phyloP scores from a whole-genome alignment of 2,888 invertebrate genomes.

The Laothoe populi region DNA sequence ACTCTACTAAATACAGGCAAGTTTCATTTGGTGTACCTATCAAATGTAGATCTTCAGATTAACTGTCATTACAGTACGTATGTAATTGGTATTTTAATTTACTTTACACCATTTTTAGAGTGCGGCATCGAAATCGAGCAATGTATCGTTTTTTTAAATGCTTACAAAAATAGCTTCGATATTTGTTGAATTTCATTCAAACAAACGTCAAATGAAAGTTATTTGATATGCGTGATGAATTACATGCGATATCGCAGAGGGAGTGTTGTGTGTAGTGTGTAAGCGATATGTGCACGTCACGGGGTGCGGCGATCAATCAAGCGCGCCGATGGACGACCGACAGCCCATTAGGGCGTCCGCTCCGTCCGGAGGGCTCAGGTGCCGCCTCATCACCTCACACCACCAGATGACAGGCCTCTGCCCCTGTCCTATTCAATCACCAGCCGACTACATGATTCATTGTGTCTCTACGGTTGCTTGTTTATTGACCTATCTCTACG shows the following conservation, averaged over 20 bases:
- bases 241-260: conserved; percentile 63
- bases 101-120: too few relatives aligned
- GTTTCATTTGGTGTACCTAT: too few relatives aligned
- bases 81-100: too few relatives aligned
- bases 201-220: background rate
- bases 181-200: background rate
- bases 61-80: too few relatives aligned
- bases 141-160: too few relatives aligned
- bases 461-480: background rate
- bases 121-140: too few relatives aligned
- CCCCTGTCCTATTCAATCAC: conserved; percentile 61
- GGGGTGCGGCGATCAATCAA: conserved; percentile 80
- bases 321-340: conserved; percentile 74
- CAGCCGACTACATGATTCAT: conserved; percentile 53
- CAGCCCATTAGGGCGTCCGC: conserved; percentile 75
- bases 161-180: background rate
- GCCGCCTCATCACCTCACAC: conserved; percentile 38
- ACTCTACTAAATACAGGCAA: too few relatives aligned
- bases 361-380: conserved; percentile 61
- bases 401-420: conserved; percentile 41
- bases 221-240: conserved; percentile 71
- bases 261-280: conserved; percentile 65
- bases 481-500: background rate
- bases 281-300: conserved; percentile 71
- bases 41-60: too few relatives aligned